Conservation (phyloP, 2,797 vertebrate species). For the Diglossa cyanea region DNA sequence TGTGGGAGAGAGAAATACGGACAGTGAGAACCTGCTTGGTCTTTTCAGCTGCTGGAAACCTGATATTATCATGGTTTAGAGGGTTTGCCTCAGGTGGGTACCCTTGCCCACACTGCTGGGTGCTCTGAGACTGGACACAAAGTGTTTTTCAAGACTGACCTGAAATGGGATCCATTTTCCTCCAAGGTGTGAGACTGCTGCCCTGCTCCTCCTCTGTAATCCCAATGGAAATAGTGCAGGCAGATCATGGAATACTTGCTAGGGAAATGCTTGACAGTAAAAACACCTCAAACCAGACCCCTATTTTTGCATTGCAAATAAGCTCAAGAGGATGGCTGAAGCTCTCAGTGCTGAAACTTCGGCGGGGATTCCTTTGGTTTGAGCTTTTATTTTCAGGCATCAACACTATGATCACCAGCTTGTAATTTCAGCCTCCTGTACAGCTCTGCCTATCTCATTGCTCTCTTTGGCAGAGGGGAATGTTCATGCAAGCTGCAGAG, state of each 20-base stretch:
- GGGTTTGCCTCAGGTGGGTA: background rate
- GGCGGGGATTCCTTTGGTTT: accelerated
- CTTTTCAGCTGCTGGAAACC: background rate
- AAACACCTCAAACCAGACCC: background rate
- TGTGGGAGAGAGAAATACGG: background rate
- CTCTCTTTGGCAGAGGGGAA: background rate
- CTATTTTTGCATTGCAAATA: background rate
- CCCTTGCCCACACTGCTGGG: background rate
- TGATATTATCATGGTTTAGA: background rate
- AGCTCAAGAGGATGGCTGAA: background rate
- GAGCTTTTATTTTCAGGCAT: background rate
- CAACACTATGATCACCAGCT: background rate
- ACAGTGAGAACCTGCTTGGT: background rate
- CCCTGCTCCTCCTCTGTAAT: background rate
- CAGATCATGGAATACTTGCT: background rate
- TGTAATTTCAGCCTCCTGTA: background rate
- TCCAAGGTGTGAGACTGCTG: background rate
- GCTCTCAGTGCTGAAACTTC: background rate
- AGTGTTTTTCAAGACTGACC: background rate
- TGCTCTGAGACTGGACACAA: background rate
- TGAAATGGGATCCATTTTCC: background rate
- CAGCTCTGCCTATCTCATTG: background rate
- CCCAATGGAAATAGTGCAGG: background rate
- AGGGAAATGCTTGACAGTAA: background rate
- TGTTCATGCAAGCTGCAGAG: background rate